A percentile compares a stretch with the other conserved stretches of the same genome.
These are phyloP conservation scores for Netelia virgata DNA, from an alignment of 2,888 invertebrate species.

Conservation along the genomic window DNA sequence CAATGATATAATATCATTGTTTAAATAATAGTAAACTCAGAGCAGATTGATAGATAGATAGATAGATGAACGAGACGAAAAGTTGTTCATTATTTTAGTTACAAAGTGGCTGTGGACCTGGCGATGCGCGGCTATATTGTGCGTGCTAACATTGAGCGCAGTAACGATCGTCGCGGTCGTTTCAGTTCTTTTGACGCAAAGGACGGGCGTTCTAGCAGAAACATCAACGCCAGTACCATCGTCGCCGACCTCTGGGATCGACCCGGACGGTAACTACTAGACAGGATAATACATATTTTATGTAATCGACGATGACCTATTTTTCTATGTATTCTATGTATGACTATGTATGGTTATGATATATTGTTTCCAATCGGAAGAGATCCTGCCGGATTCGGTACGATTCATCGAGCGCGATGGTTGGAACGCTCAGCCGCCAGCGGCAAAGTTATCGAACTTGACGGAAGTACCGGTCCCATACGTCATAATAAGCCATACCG, in stretches of 20 bases:
- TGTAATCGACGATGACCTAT: too few species aligned
- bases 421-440: constrained; percentile 90
- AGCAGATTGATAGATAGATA: too few species aligned
- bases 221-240: constrained; percentile 9
- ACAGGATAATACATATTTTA: background rate
- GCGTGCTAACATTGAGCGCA: constrained; percentile 73
- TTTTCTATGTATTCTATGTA: too few species aligned
- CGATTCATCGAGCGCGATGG: constrained; percentile 87
- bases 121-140: constrained; percentile 75
- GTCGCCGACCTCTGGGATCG: constrained; percentile 40
- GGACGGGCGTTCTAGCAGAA: constrained; percentile 35
- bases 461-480: constrained; percentile 77
- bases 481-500: constrained; percentile 81
- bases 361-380: constrained; percentile 47
- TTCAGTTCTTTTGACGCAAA: constrained; percentile 69
- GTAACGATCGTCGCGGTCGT: constrained; percentile 72
- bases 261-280: constrained; percentile 57
- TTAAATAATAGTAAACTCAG: too few species aligned
- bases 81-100: constrained; percentile 71
- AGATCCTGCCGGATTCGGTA: constrained; percentile 81
- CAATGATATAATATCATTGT: too few species aligned
- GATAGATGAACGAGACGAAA: background rate
- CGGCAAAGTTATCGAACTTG: constrained; percentile 66
- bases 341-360: background rate
- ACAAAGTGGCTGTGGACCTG: constrained; percentile 77